A percentile compares a stretch with the other conserved stretches of the same genome.
Evolutionary conservation across 2,113 vertebrate species (phyloP).

Genomic region (Pseudopodoces humilis): DNA sequence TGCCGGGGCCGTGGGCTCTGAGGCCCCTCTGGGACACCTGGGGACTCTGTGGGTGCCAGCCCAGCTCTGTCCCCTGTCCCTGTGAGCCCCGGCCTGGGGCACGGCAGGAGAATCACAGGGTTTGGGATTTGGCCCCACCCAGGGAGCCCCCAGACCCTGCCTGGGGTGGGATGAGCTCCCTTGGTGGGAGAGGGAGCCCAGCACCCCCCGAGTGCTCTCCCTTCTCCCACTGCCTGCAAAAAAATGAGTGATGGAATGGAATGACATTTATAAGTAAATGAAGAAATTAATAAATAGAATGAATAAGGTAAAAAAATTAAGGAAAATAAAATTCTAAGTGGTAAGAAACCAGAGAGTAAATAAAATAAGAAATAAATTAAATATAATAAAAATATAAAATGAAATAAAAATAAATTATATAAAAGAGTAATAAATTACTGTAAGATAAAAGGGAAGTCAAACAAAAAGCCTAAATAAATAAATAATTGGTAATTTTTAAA

Average conservation of each 20-base stretch:
- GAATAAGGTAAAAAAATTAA: neutral
- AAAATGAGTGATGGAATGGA: neutral
- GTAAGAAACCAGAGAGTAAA: neutral
- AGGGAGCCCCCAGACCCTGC: neutral
- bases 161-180: no score
- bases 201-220: neutral
- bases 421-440: neutral
- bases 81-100: fast-evolving
- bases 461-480: neutral
- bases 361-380: neutral
- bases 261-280: neutral
- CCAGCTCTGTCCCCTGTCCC: neutral
- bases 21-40: neutral
- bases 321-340: neutral
- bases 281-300: neutral
- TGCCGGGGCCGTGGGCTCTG: fast-evolving
- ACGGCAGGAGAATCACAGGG: fast-evolving
- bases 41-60: neutral
- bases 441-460: neutral
- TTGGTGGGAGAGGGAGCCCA: neutral
- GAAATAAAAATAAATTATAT: neutral
- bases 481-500: neutral
- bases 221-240: neutral
- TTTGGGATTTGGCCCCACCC: neutral
- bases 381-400: no score